Percentiles rank a stretch among this genome's conserved stretches.
Conservation (phyloP, 2,888 invertebrate species). For the Tinea trinotella region DNA sequence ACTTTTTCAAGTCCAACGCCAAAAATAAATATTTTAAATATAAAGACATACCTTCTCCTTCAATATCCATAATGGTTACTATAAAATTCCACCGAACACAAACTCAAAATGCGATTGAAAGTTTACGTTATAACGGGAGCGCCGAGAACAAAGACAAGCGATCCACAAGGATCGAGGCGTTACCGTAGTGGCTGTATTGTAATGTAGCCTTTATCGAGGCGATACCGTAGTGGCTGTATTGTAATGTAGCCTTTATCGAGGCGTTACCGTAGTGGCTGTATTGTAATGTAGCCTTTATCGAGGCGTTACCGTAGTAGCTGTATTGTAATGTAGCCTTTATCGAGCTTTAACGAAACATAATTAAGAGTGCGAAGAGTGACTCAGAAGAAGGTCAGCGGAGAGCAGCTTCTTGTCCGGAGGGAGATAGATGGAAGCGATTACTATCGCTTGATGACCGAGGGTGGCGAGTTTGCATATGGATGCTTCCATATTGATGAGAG, state of each 20-base stretch:
- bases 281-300: not conserved
- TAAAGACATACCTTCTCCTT: not conserved
- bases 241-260: not conserved
- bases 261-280: not conserved
- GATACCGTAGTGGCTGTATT: not conserved
- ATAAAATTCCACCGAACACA: not conserved
- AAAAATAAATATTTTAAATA: not conserved
- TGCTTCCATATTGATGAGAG: too few species aligned
- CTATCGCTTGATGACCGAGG: too few species aligned
- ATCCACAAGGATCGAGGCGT: not conserved
- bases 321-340: slow-evolving; percentile 16
- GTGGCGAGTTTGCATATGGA: too few species aligned
- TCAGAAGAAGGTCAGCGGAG: too few species aligned
- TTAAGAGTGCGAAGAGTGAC: too few species aligned
- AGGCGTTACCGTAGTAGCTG: slow-evolving; percentile 17
- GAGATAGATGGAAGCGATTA: too few species aligned
- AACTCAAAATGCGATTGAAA: not conserved
- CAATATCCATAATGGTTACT: slow-evolving; percentile 4
- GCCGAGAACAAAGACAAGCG: slow-evolving; percentile 6
- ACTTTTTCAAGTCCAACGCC: not conserved
- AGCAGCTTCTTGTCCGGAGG: too few species aligned
- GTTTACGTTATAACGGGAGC: not conserved
- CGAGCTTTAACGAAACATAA: slow-evolving; percentile 8
- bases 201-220: not conserved
- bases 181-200: not conserved